A percentile compares a stretch with the other conserved stretches of the same genome.
These are phyloP conservation scores for Nematostella vectensis DNA, from an alignment of 92 coral and sea anemone species.

Conservation along the genomic window DNA sequence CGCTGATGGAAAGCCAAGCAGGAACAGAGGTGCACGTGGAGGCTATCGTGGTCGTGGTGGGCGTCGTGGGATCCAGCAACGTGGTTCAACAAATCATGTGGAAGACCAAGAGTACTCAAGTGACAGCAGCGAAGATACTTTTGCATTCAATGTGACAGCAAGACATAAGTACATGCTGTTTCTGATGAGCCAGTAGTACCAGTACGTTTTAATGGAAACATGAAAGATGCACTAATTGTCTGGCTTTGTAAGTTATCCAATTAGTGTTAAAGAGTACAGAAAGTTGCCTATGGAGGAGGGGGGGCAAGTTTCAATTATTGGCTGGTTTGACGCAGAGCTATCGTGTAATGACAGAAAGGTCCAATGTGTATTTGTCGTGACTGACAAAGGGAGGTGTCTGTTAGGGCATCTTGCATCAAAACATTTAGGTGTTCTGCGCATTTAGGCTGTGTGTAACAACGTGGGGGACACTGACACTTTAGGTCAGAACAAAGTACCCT, in stretches of 20 bases:
- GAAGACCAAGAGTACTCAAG: not conserved
- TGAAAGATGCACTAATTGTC: constrained; percentile 34
- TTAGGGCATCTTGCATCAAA: constrained; percentile 31
- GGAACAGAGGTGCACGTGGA: not conserved
- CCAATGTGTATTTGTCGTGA: no score
- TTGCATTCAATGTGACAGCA: no score
- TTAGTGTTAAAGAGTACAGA: no score
- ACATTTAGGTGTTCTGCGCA: constrained; percentile 34
- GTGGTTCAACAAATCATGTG: constrained; percentile 12
- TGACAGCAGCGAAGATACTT: no score
- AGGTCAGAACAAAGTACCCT: constrained; percentile 29
- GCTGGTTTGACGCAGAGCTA: no score
- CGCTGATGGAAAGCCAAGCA: constrained; percentile 2
- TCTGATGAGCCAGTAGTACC: constrained; percentile 36
- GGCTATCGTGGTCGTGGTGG: not conserved
- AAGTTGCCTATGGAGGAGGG: no score
- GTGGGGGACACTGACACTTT: constrained; percentile 4
- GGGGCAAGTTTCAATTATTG: no score
- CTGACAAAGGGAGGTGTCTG: constrained; percentile 41
- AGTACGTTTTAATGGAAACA: constrained; percentile 39
- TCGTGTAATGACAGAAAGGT: no score
- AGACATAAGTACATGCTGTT: constrained; percentile 6
- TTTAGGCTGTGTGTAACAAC: constrained; percentile 31
- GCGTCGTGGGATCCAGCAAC: constrained; percentile 2
- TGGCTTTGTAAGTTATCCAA: no score